Evolutionary conservation across 2,113 vertebrate genomes (phyloP).

Genomic region (Haemorhous mexicanus): DNA sequence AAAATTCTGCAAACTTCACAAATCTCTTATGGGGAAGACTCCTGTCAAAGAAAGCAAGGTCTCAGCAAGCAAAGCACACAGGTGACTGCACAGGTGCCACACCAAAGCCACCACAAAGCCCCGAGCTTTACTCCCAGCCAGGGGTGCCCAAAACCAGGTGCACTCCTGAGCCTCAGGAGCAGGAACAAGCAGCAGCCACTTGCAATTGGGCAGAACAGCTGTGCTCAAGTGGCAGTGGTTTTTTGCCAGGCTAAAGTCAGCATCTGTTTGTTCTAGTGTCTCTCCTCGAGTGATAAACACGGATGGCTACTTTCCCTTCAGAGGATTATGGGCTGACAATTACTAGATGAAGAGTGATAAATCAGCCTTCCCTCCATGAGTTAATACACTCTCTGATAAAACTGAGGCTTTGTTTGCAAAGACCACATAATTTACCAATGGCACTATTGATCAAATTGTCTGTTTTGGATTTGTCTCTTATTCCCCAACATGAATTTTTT

Average conservation of each 20-base stretch:
- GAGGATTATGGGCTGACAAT: neutral
- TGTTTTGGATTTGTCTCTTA: neutral
- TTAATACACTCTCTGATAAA: neutral
- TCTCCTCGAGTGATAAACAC: neutral
- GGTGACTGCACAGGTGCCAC: neutral
- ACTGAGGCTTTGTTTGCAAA: neutral
- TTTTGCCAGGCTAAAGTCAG: neutral
- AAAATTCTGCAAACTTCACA: neutral
- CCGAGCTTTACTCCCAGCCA: rapidly evolving
- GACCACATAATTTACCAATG: neutral
- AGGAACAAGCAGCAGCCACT: neutral
- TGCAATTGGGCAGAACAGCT: neutral
- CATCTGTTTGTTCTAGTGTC: neutral
- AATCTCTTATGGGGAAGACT: neutral
- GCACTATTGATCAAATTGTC: neutral
- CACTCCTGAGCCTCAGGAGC: neutral
- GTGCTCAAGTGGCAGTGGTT: neutral
- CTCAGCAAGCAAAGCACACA: neutral
- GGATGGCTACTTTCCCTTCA: neutral
- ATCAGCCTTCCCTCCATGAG: neutral
- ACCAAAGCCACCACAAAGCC: neutral
- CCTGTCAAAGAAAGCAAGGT: neutral
- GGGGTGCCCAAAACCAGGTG: neutral
- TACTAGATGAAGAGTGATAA: neutral
- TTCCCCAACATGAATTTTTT: neutral